Conservation (phyloP, 2,797 vertebrate genomes). For the Bryconaethiops microstoma region DNA sequence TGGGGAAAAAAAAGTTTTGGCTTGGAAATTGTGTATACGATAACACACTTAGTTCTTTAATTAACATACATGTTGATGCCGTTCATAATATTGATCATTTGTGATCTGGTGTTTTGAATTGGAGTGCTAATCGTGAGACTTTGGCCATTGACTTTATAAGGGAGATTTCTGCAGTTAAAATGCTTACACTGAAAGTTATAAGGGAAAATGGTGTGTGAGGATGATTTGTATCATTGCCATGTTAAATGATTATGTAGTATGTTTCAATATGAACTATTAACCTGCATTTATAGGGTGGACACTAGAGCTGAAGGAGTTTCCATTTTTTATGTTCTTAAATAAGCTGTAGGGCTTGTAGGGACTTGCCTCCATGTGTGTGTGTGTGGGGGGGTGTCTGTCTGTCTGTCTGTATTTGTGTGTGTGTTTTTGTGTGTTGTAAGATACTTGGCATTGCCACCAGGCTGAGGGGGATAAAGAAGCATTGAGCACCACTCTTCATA, state of each 20-base stretch:
- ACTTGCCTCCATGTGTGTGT: slow-evolving; percentile 12
- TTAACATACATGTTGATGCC: not conserved
- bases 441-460: slow-evolving; percentile 31
- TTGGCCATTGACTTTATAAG: not conserved
- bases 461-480: slow-evolving; percentile 20
- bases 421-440: slow-evolving; percentile 10
- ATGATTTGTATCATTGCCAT: not conserved
- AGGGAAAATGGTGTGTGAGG: not conserved
- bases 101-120: not conserved
- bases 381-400: slow-evolving; percentile 18
- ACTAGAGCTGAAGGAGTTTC: slow-evolving; percentile 37
- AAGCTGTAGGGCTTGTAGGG: slow-evolving; percentile 42
- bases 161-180: not conserved
- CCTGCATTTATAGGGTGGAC: slow-evolving; percentile 24
- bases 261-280: slow-evolving; percentile 9
- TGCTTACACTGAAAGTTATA: not conserved
- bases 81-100: slow-evolving; percentile 21
- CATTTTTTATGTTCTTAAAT: slow-evolving; percentile 43
- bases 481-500: slow-evolving; percentile 45
- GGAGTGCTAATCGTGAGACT: not conserved
- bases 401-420: slow-evolving; percentile 16
- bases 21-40: not conserved
- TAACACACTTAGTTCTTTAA: not conserved
- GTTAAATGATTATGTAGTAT: not conserved
- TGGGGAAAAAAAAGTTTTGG: not conserved